Evolutionary conservation across 1,140 invertebrate species (phyloP).

Genomic region (Drosophila trapezifrons): DNA sequence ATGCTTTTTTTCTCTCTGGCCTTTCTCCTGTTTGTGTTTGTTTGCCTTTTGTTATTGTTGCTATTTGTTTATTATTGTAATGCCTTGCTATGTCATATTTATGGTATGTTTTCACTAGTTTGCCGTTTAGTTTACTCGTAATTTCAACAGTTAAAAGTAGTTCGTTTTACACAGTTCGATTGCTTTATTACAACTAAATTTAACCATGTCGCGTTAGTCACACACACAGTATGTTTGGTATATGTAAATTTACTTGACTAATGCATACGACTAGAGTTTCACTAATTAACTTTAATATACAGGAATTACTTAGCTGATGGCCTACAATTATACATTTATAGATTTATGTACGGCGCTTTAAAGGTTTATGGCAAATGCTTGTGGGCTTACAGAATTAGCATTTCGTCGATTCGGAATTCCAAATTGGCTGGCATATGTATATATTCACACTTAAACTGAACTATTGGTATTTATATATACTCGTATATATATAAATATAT

Average conservation of each 20-base stretch:
- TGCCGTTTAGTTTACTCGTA: slow-evolving; percentile 40
- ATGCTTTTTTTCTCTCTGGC: slow-evolving; percentile 8
- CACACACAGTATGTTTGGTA: slow-evolving; percentile 4
- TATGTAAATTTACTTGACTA: slow-evolving; percentile 30
- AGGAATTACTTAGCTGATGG: slow-evolving; percentile 61
- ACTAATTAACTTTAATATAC: slow-evolving; percentile 77
- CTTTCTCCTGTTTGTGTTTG: not conserved
- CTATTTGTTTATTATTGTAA: slow-evolving; percentile 55
- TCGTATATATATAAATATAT: slow-evolving; percentile 7
- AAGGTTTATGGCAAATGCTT: slow-evolving; percentile 44
- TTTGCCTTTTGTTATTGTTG: slow-evolving; percentile 29
- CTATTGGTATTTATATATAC: slow-evolving; percentile 11
- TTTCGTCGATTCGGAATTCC: slow-evolving; percentile 42
- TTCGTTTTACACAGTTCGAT: slow-evolving; percentile 66
- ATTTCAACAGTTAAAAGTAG: slow-evolving; percentile 71
- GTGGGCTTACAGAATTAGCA: slow-evolving; percentile 52
- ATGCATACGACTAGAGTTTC: slow-evolving; percentile 38
- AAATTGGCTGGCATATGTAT: slow-evolving; percentile 68
- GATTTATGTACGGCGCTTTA: slow-evolving; percentile 38
- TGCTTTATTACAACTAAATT: slow-evolving; percentile 66
- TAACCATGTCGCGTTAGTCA: slow-evolving; percentile 39
- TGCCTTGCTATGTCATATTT: slow-evolving; percentile 61
- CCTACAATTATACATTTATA: slow-evolving; percentile 45
- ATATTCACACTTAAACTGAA: slow-evolving; percentile 43
- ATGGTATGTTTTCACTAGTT: slow-evolving; percentile 45